Evolutionary conservation across 1,140 invertebrate genomes (phyloP), one percentile per base, ranked within the genome.

Genomic region (Drosophila lacteicornis): DNA sequence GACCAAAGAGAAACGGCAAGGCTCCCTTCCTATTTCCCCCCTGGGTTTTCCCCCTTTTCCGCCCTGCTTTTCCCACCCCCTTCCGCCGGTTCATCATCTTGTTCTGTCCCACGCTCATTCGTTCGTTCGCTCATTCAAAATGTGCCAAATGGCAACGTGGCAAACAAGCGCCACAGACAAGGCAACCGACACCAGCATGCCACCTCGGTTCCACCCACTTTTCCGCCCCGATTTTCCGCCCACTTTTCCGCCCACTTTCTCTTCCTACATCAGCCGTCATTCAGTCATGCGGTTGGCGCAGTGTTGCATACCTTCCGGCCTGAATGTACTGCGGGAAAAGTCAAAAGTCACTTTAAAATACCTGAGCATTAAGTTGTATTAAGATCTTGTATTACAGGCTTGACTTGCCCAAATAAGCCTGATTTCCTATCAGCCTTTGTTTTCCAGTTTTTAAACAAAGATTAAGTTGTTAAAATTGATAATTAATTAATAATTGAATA

Each of bases 301-400:
- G 66, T 86, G 82, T 82, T 82, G 83, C 75, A 82, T 87, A 82
- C 79, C 79, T 86, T 82, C 83, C 85, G 83, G 76, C 70, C 42
- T 43, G 27, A 62, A 17, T 76, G 70, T 58, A 69, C 63, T 53
- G 55, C 40, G 22, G 55, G 46, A 74, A 56, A 56, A 56, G 27
- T 6, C 15, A n/a, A 36, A 36, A 36, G 11, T 11, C 2, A 9
- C 8, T 3, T 9, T 2, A 11, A 36, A 36, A 11, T 8, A n/a
- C 7, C 7, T 22, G 51, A 17, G 19, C 36, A 19, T 13, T 36
- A 15, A 15, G 13, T 40, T 30, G 27, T 7, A 30, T 30, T 30
- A 25, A 25, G 22, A 25, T 25, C 22, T 25, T 25, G 22, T 25
- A 25, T 25, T 25, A 4, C 22, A 25, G 22, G 22, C 22, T 25